Percentiles rank a stretch among this genome's conserved stretches.
Conservation (phyloP, 2,113 vertebrate genomes). For the Gobius niger region DNA sequence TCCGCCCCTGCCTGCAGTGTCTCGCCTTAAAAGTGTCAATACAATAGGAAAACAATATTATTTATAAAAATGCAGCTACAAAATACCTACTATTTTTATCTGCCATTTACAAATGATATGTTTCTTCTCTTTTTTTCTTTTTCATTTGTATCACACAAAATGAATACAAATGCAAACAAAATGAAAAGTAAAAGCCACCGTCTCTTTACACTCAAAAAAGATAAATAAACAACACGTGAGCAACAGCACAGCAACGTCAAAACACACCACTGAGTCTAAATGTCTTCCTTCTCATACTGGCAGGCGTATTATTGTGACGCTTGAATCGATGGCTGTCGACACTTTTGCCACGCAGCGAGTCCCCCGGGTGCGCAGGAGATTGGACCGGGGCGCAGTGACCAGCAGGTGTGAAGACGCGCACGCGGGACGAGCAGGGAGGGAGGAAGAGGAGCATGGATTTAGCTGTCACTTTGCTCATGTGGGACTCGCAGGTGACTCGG, state of each 20-base stretch:
- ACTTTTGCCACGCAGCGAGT: conserved; percentile 20
- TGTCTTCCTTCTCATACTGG: neutral
- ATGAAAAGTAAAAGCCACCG: no score
- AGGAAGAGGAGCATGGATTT: neutral
- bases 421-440: neutral
- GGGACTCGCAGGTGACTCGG: conserved; percentile 9
- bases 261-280: no score
- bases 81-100: no score
- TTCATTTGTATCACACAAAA: no score
- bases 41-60: no score
- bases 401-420: conserved; percentile 31
- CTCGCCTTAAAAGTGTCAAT: no score
- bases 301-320: conserved; percentile 42
- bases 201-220: no score
- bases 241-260: no score
- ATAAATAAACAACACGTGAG: no score
- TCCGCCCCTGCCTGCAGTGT: no score
- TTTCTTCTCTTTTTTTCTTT: neutral
- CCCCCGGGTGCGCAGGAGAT: conserved; percentile 20
- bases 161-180: no score
- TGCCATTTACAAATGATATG: neutral
- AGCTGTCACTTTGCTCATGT: conserved; percentile 7
- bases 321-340: conserved; percentile 70
- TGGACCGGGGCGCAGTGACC: neutral
- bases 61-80: no score